phyloP scores from a whole-genome alignment of 2,797 vertebrate genomes.

The Cuniculus paca region DNA sequence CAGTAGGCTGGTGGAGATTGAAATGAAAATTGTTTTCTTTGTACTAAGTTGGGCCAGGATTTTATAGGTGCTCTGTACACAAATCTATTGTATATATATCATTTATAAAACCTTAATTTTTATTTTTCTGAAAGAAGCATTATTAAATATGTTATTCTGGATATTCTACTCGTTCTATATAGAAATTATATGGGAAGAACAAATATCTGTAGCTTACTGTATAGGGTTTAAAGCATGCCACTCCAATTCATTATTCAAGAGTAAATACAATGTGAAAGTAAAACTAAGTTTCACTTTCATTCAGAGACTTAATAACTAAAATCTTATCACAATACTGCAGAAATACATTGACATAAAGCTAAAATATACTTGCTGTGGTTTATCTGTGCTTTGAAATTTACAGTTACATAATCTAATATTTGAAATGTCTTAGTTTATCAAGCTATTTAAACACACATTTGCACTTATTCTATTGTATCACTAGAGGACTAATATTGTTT shows the following conservation, averaged over 20 bases:
- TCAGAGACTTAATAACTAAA: not conserved
- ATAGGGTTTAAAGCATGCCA: not conserved
- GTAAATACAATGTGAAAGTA: not conserved
- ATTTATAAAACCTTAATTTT: not conserved
- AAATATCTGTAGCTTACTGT: not conserved
- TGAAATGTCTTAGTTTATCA: not conserved
- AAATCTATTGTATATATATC: not conserved
- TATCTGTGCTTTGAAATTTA: not conserved
- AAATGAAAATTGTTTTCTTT: constrained; percentile 6
- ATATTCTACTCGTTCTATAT: not conserved
- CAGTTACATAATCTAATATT: constrained; percentile 13
- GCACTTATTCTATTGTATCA: not conserved
- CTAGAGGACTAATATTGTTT: not conserved
- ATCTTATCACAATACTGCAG: not conserved
- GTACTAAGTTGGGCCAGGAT: not conserved
- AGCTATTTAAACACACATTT: not conserved
- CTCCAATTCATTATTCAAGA: not conserved
- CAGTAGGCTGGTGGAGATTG: not conserved
- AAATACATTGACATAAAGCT: not conserved
- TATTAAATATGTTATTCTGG: not conserved
- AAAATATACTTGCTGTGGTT: not conserved
- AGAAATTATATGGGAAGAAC: not conserved
- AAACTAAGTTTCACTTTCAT: not conserved
- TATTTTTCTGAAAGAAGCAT: not conserved
- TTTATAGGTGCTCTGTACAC: not conserved